Evolutionary conservation across 2,797 vertebrate species (phyloP).

Genomic region (Semotilus atromaculatus): DNA sequence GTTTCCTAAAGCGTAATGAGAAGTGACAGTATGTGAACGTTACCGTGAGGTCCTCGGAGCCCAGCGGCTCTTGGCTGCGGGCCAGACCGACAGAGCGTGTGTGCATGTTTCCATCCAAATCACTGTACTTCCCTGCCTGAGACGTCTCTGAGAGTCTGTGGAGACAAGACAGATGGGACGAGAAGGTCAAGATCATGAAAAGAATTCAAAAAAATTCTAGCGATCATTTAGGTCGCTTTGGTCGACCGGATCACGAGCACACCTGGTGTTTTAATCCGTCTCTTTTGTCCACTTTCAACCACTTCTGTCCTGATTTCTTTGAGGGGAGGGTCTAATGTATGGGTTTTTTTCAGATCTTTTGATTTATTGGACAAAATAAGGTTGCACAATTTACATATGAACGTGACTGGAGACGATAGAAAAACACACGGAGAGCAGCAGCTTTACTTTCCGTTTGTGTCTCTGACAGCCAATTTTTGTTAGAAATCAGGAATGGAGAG

Average conservation of each 20-base stretch:
- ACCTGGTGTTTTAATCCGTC: not conserved
- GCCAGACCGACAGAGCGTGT: constrained; percentile 85
- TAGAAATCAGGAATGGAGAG: no score
- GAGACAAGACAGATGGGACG: constrained; percentile 6
- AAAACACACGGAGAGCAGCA: not conserved
- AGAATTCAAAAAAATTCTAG: not conserved
- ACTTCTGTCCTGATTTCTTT: not conserved
- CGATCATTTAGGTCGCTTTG: not conserved
- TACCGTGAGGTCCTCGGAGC: constrained; percentile 84
- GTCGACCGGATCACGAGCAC: not conserved
- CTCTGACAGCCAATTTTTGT: no score
- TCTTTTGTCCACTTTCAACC: not conserved
- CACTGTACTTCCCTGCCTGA: constrained; percentile 84
- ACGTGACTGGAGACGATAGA: not conserved
- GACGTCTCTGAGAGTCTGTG: constrained; percentile 91
- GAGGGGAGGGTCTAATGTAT: not conserved
- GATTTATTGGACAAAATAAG: no score
- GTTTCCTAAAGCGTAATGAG: constrained; percentile 26
- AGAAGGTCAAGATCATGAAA: not conserved
- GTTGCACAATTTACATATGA: no score
- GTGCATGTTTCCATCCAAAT: constrained; percentile 77
- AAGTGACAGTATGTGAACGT: constrained; percentile 35
- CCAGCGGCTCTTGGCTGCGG: constrained; percentile 92
- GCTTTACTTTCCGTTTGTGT: no score
- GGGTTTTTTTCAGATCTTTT: not conserved